A percentile compares a stretch with the other conserved stretches of the same genome.
These are phyloP conservation scores for Metopia argyrocephala DNA, from an alignment of 2,888 invertebrate species.

Conservation along the genomic window DNA sequence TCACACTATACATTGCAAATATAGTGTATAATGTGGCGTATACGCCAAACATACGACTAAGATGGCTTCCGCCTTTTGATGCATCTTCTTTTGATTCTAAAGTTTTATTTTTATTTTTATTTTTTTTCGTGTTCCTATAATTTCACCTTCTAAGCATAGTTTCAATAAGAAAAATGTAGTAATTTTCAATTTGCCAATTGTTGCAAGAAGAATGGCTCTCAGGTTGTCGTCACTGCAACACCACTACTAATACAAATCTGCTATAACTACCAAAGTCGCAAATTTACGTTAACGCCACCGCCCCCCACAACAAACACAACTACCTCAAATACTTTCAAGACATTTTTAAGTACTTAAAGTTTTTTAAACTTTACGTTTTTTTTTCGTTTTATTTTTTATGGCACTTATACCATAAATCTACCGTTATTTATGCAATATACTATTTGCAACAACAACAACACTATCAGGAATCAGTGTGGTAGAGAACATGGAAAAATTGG, in stretches of 20 bases:
- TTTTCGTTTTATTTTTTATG: no score
- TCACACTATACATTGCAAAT: not conserved
- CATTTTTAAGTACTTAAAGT: no score
- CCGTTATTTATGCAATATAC: slow-evolving; percentile 60
- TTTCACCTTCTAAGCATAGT: slow-evolving; percentile 5
- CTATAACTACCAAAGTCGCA: not conserved
- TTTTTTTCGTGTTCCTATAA: not conserved
- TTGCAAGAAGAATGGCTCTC: slow-evolving; percentile 43
- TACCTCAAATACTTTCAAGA: slow-evolving; percentile 21
- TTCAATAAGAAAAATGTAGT: slow-evolving; percentile 34
- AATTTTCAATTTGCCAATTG: slow-evolving; percentile 62
- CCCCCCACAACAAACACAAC: not conserved
- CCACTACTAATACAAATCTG: not conserved
- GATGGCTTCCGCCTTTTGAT: slow-evolving; percentile 57
- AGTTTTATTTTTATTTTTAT: not conserved
- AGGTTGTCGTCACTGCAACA: slow-evolving; percentile 2
- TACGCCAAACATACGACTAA: slow-evolving; percentile 47
- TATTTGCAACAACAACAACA: slow-evolving; percentile 20
- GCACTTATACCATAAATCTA: slow-evolving; percentile 56
- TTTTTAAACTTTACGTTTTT: no score
- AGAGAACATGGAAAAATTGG: slow-evolving; percentile 51
- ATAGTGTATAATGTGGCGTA: slow-evolving; percentile 36
- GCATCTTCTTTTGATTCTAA: slow-evolving; percentile 8
- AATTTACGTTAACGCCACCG: not conserved
- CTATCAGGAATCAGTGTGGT: not conserved